These are phyloP conservation scores for Cephus pygmeus DNA, from an alignment of 2,888 invertebrate species.

Conservation along the genomic window DNA sequence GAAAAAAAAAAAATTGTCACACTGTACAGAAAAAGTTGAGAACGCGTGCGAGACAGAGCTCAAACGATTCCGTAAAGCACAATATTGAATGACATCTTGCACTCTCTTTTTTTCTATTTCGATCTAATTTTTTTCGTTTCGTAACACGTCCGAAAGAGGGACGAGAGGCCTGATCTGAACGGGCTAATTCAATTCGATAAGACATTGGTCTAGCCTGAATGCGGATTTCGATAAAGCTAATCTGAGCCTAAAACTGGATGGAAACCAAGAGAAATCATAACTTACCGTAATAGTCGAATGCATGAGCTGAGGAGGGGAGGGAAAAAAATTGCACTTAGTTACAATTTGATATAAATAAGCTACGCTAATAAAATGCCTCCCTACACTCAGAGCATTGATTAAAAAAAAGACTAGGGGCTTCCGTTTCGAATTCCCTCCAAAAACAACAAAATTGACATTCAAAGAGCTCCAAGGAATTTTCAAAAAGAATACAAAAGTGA, in stretches of 20 bases:
- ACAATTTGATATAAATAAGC: constrained; percentile 50
- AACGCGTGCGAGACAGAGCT: background rate
- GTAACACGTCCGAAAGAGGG: too few relatives aligned
- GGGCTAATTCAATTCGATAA: background rate
- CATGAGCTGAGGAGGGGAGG: constrained; percentile 80
- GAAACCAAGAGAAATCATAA: constrained; percentile 78
- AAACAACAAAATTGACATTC: background rate
- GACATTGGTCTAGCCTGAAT: background rate
- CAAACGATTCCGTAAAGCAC: background rate
- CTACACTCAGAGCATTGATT: constrained; percentile 48
- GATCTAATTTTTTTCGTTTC: too few relatives aligned
- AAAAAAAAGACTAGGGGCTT: background rate
- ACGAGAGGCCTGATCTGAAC: background rate
- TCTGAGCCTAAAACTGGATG: constrained; percentile 26
- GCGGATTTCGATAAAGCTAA: background rate
- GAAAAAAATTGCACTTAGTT: constrained; percentile 64
- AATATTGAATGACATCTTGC: background rate
- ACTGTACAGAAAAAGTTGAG: background rate
- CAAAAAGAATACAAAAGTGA: background rate
- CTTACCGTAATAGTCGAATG: constrained; percentile 99
- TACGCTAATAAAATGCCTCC: constrained; percentile 46
- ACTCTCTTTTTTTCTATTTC: background rate
- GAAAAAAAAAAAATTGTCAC: background rate
- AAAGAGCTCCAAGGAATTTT: background rate
- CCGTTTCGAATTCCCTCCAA: background rate